These are phyloP conservation scores for Chunga burmeisteri DNA, from an alignment of 2,113 vertebrate genomes.

Conservation along the genomic window DNA sequence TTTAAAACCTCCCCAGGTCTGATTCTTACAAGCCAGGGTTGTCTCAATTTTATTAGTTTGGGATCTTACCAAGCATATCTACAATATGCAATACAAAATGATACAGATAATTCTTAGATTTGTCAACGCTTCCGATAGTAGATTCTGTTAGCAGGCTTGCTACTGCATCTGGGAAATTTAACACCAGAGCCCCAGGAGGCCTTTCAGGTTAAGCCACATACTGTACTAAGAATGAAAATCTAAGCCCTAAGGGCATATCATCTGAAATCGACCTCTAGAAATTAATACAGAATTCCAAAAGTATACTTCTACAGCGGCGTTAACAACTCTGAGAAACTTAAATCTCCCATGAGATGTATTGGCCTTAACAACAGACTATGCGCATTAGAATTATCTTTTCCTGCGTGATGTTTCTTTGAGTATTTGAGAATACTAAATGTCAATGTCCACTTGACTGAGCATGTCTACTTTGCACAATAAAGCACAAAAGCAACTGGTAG, in stretches of 20 bases:
- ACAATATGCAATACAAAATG: neutral
- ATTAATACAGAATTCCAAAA: neutral
- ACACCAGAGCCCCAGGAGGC: neutral
- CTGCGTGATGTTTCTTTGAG: neutral
- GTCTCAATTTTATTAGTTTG: neutral
- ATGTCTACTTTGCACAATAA: neutral
- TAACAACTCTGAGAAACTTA: neutral
- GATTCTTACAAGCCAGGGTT: neutral
- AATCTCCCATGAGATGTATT: neutral
- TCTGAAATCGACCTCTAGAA: neutral
- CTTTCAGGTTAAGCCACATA: neutral
- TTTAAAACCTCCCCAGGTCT: neutral
- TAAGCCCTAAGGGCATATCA: neutral
- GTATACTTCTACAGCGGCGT: neutral
- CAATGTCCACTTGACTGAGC: neutral
- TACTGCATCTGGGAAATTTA: neutral
- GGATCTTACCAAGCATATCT: neutral
- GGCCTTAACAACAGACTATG: neutral
- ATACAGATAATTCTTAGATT: neutral
- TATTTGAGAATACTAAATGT: neutral
- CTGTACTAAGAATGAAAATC: neutral
- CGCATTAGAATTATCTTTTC: neutral
- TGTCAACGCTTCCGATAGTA: rapidly evolving
- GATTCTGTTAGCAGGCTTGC: neutral
- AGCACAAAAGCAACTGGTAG: neutral